Evolutionary conservation across 2,797 vertebrate genomes (phyloP).

Genomic region (Acropternis orthonyx): DNA sequence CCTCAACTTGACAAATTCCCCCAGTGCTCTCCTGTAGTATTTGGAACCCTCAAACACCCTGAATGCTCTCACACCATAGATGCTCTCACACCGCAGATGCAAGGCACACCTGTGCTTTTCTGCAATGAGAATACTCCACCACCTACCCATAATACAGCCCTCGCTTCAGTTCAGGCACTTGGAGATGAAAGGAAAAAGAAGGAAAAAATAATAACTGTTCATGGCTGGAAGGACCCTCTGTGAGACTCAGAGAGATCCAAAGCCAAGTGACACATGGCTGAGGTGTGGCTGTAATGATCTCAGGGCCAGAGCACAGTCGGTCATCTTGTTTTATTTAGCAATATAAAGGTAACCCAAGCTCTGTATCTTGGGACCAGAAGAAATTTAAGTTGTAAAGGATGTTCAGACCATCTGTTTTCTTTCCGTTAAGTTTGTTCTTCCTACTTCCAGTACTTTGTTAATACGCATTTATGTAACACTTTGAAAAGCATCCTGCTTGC

Average conservation of each 20-base stretch:
- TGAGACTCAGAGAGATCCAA: background rate
- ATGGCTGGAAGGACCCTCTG: background rate
- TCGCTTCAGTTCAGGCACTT: background rate
- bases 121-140: background rate
- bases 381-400: background rate
- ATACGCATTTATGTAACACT: background rate
- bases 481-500: background rate
- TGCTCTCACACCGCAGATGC: rapidly evolving
- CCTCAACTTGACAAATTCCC: background rate
- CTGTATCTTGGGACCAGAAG: background rate
- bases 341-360: background rate
- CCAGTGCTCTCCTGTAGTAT: background rate
- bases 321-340: background rate
- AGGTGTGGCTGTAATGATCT: background rate
- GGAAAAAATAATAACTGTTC: background rate
- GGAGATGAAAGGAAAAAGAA: background rate
- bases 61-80: rapidly evolving
- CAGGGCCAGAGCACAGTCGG: background rate
- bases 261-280: background rate
- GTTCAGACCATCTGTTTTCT: background rate
- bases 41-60: background rate
- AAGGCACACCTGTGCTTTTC: background rate
- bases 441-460: background rate
- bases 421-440: background rate
- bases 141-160: background rate